Percentiles rank a stretch among this genome's conserved stretches.
phyloP scores from a whole-genome alignment of 2,888 invertebrate species.

The Drosophila ustulata region DNA sequence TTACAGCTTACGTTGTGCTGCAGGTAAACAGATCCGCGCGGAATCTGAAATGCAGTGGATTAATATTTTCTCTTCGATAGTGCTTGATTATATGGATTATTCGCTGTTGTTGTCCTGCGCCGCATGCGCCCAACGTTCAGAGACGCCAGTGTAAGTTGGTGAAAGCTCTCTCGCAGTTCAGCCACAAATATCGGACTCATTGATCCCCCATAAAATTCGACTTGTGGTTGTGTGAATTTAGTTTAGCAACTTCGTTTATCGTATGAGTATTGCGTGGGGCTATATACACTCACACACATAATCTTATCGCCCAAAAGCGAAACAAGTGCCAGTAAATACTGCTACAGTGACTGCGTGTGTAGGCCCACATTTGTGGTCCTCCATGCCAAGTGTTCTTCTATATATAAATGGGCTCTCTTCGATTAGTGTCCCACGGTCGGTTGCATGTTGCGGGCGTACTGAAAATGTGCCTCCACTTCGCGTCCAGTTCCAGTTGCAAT shows the following conservation, averaged over 20 bases:
- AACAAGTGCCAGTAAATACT: slow-evolving; percentile 31
- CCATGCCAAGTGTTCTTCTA: slow-evolving; percentile 2
- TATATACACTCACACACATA: slow-evolving; percentile 28
- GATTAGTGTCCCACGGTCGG: slow-evolving; percentile 46
- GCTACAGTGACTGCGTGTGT: background rate
- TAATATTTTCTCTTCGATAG: slow-evolving; percentile 32
- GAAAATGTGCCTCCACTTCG: slow-evolving; percentile 25
- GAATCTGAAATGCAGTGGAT: background rate
- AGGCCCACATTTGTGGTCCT: slow-evolving; percentile 19
- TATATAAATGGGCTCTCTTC: slow-evolving; percentile 13
- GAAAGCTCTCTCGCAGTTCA: background rate
- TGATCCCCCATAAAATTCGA: slow-evolving; percentile 4
- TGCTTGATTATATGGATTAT: slow-evolving; percentile 51
- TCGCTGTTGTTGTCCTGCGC: slow-evolving; percentile 32
- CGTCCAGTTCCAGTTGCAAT: background rate
- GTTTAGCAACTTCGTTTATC: slow-evolving; percentile 49
- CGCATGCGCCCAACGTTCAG: background rate
- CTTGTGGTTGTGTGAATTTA: slow-evolving; percentile 5
- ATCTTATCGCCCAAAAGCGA: slow-evolving; percentile 46
- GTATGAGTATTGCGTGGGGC: slow-evolving; percentile 23
- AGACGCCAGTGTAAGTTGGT: slow-evolving; percentile 32
- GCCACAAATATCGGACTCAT: background rate
- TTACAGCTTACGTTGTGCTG: slow-evolving; percentile 45
- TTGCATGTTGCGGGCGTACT: slow-evolving; percentile 46
- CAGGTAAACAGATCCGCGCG: slow-evolving; percentile 42